Conservation (phyloP, 2,797 vertebrate genomes). For the Anguilla pacifica region DNA sequence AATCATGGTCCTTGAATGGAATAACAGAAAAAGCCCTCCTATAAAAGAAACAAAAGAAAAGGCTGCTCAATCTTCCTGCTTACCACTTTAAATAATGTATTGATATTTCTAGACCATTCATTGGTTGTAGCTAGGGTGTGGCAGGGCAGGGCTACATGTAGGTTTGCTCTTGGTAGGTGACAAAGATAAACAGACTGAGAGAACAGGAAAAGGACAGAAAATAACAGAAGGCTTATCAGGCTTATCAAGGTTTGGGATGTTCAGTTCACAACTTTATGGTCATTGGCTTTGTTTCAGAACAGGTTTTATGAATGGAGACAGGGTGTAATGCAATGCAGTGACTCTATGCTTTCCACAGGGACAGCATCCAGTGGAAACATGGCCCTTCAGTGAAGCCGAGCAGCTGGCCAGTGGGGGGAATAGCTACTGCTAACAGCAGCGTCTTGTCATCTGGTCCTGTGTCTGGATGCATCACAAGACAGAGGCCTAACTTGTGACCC, state of each 20-base stretch:
- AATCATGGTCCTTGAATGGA: background rate
- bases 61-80: background rate
- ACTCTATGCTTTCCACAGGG: background rate
- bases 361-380: background rate
- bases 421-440: constrained; percentile 43
- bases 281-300: background rate
- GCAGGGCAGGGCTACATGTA: background rate
- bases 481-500: constrained; percentile 53
- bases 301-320: background rate
- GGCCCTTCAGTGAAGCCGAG: constrained; percentile 2
- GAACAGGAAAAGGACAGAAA: background rate
- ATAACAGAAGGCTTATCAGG: background rate
- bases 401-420: constrained; percentile 6
- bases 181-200: background rate
- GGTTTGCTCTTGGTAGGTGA: background rate
- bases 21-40: background rate
- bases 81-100: background rate
- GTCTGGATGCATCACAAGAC: constrained; percentile 60
- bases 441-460: constrained; percentile 53
- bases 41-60: background rate
- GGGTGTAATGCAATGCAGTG: background rate
- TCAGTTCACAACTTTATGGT: background rate
- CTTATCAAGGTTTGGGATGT: background rate
- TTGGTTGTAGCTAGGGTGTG: background rate
- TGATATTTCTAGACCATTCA: background rate